Evolutionary conservation across 2,113 vertebrate genomes (phyloP), one percentile per base, ranked within the genome.

Genomic region (Varanus komodoensis): DNA sequence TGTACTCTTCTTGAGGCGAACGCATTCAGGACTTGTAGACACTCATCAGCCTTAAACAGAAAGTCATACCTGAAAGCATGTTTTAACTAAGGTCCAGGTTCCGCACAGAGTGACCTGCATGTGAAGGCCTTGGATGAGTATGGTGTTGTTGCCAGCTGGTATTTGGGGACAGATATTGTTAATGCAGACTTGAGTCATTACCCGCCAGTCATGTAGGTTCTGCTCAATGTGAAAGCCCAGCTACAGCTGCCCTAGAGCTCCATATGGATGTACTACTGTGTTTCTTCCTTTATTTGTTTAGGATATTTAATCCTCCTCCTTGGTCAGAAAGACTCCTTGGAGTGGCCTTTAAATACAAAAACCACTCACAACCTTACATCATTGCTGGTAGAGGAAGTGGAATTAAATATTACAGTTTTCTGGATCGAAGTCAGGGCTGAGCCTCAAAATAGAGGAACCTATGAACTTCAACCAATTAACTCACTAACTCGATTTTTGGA

Each of bases 1-100:
- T 77, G 83, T 90, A 80, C 7, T 1, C 89, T 90, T 19, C 48
- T 68, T 7, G 0, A 79, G 8, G 69, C 6, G 52, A 89, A 87
- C 71, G 8, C 2, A 79, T 90, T 50, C 79, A 54, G 87, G 82
- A 88, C 92, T 48, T 81, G 48, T 38, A 91, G 89, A 89, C 29
- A 90, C 82, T 94, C 12, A 12, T 5, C 82, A 27, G 64, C 14
- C 0, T 0, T 75, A 52, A 92, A 78, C n/a, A 91, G 32, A 78
- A 90, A 91, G 52, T 54, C 77, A 88, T 15, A 90, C 29, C 34
- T 87, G 52, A 34, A 82, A n/a, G 88, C 54, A 73, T 75, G 87
- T 85, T 86, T 94, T n/a, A 68, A 87, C 84, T 44, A 14, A 32
- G 25, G 29, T 68, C 27, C 27, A 68, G 38, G 68, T 32, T 61